Percentiles rank a stretch among this genome's conserved stretches.
phyloP scores from a whole-genome alignment of 2,797 vertebrate species.

The Lateolabrax maculatus region DNA sequence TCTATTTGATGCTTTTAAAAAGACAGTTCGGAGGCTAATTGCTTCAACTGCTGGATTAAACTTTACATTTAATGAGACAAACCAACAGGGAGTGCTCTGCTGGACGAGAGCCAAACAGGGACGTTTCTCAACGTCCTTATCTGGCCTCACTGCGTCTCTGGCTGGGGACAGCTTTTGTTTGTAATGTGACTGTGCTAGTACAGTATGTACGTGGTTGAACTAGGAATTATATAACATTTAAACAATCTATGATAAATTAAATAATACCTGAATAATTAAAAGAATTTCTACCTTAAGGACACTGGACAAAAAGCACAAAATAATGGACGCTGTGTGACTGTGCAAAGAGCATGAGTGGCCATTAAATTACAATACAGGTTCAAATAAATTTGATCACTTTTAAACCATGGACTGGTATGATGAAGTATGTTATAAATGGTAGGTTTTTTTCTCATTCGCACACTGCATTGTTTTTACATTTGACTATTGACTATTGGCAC shows the following conservation, averaged over 20 bases:
- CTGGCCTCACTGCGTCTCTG: conserved; percentile 8
- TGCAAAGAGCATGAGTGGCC: background rate
- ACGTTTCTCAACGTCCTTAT: conserved; percentile 58
- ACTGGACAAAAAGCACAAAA: background rate
- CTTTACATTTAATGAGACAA: conserved; percentile 70
- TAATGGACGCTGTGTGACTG: background rate
- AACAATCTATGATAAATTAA: background rate
- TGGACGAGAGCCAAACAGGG: conserved; percentile 58
- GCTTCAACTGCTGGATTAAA: conserved; percentile 68
- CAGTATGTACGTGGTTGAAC: background rate
- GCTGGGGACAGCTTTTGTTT: conserved; percentile 10
- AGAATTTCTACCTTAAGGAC: background rate
- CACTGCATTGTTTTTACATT: background rate
- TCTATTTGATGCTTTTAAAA: conserved; percentile 57
- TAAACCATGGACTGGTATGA: background rate
- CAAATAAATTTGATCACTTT: background rate
- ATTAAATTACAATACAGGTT: background rate
- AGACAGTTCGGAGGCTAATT: conserved; percentile 72
- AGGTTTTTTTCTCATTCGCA: background rate
- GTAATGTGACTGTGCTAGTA: background rate
- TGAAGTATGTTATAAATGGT: background rate
- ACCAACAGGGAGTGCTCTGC: conserved; percentile 60
- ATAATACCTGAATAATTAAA: background rate
- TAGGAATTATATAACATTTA: background rate
- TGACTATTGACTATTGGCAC: background rate